Conservation (phyloP, 2,888 invertebrate species). For the Microctonus brassicae region DNA sequence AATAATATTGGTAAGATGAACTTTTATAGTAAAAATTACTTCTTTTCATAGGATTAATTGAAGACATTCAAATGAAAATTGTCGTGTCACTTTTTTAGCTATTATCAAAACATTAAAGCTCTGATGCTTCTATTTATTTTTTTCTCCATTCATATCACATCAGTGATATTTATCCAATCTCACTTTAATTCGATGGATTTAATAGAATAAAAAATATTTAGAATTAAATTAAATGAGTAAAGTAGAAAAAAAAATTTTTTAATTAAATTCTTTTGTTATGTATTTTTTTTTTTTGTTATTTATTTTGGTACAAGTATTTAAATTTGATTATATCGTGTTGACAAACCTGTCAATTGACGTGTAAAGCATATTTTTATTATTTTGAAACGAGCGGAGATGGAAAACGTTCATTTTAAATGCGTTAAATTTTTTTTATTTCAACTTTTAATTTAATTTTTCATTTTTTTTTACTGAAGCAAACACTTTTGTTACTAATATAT, state of each 20-base stretch:
- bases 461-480: too few relatives aligned
- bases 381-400: neutral
- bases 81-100: neutral
- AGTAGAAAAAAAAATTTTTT: too few relatives aligned
- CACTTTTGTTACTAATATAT: too few relatives aligned
- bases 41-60: slow-evolving; percentile 31
- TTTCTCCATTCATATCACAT: neutral
- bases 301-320: neutral
- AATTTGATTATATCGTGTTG: neutral
- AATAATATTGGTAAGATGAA: slow-evolving; percentile 24
- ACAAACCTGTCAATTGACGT: neutral
- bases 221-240: too few relatives aligned
- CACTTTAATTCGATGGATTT: too few relatives aligned
- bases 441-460: neutral
- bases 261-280: too few relatives aligned
- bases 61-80: slow-evolving; percentile 24
- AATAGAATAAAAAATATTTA: too few relatives aligned
- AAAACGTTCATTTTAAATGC: neutral
- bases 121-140: neutral
- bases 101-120: too few relatives aligned
- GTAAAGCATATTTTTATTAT: neutral
- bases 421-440: neutral
- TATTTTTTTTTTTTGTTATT: too few relatives aligned
- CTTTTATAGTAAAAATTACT: slow-evolving; percentile 28
- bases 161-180: too few relatives aligned